A percentile compares a stretch with the other conserved stretches of the same genome.
Conservation (phyloP, 2,113 vertebrate species). For the Pyrgilauda ruficollis region DNA sequence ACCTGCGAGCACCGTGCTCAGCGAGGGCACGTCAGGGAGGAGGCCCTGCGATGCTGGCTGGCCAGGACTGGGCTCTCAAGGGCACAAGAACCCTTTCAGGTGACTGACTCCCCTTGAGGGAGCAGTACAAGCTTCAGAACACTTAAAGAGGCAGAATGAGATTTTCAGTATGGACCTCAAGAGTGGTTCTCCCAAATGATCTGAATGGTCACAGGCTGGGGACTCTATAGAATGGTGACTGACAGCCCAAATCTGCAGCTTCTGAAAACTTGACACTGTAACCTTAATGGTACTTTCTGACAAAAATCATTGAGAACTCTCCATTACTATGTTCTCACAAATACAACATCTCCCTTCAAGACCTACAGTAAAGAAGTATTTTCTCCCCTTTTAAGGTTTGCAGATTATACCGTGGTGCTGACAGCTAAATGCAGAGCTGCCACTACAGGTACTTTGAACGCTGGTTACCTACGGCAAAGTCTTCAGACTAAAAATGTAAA, state of each 20-base stretch:
- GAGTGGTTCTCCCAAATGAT: background rate
- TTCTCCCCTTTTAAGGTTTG: background rate
- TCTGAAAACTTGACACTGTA: background rate
- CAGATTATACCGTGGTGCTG: background rate
- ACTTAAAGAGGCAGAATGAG: background rate
- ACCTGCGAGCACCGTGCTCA: rapidly evolving
- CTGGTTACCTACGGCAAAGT: background rate
- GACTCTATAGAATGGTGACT: background rate
- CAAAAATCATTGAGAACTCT: background rate
- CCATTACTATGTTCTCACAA: background rate
- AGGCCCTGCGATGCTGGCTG: rapidly evolving
- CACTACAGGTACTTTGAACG: background rate
- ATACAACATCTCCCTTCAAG: background rate
- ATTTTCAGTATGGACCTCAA: background rate
- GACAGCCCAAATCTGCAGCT: background rate
- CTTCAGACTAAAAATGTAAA: background rate
- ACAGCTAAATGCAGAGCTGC: background rate
- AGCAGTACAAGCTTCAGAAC: background rate
- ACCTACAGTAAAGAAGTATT: background rate
- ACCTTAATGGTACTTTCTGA: background rate
- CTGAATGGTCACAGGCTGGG: background rate
- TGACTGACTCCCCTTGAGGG: background rate
- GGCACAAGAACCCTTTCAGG: background rate
- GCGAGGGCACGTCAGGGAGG: rapidly evolving
- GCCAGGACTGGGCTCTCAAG: background rate